Conservation (phyloP, 2,113 vertebrate genomes). For the Pica pica region DNA sequence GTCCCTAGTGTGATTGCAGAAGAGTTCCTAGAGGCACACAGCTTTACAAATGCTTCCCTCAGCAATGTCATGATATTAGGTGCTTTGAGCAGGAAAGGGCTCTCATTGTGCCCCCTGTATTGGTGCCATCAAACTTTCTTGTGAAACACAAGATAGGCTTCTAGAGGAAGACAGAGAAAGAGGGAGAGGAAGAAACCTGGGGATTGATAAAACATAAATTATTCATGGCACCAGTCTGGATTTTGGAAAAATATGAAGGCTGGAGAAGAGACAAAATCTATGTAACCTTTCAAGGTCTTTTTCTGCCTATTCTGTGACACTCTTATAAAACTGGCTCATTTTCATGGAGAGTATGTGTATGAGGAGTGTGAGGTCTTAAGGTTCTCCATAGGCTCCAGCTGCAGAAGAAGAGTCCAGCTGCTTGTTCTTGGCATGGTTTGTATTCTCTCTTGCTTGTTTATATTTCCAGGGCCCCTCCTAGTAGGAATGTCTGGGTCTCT, state of each 20-base stretch:
- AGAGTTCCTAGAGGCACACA: not conserved
- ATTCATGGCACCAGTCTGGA: not conserved
- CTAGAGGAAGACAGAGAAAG: not conserved
- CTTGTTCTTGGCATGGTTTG: not conserved
- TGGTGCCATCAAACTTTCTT: not conserved
- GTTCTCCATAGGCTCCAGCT: not conserved
- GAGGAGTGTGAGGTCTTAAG: not conserved
- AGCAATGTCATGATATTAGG: not conserved
- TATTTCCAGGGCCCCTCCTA: not conserved
- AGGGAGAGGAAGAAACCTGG: not conserved
- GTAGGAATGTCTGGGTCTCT: not conserved
- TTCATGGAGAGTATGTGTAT: not conserved
- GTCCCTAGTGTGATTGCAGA: not conserved
- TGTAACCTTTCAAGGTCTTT: not conserved
- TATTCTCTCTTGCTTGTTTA: not conserved
- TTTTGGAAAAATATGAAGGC: not conserved
- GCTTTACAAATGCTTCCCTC: not conserved
- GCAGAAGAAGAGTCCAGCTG: not conserved
- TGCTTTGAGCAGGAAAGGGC: not conserved
- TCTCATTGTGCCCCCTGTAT: not conserved
- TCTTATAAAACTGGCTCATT: not conserved
- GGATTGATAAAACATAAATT: not conserved
- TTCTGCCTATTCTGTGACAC: not conserved
- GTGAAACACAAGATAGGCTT: not conserved
- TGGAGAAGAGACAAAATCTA: not conserved